Evolutionary conservation across 2,797 vertebrate species (phyloP).

Genomic region (Muscicapa comitata): DNA sequence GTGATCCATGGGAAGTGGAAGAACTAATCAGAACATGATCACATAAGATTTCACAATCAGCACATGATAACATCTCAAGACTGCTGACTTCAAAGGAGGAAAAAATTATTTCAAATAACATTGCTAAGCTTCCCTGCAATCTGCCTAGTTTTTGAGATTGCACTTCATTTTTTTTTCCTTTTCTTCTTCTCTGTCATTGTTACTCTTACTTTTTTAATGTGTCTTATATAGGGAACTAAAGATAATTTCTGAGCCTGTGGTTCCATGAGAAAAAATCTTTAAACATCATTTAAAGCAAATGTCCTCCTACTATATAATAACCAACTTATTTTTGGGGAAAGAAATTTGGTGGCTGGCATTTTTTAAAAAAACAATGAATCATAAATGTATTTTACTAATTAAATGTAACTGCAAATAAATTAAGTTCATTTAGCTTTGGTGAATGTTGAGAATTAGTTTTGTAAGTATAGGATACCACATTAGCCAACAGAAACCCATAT

Average conservation of each 20-base stretch:
- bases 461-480: not conserved
- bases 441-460: not conserved
- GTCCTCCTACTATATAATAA: not conserved
- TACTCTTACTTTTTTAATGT: not conserved
- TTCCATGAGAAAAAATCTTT: not conserved
- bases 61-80: not conserved
- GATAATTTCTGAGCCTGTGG: not conserved
- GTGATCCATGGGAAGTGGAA: not conserved
- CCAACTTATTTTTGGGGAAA: not conserved
- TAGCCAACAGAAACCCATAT: not conserved
- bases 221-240: not conserved
- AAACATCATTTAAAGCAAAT: not conserved
- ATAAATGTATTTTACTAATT: not conserved
- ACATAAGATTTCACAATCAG: not conserved
- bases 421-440: not conserved
- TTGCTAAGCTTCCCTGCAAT: not conserved
- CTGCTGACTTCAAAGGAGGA: not conserved
- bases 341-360: not conserved
- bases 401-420: not conserved
- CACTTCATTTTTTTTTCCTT: not conserved
- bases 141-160: not conserved
- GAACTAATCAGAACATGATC: constrained; percentile 1
- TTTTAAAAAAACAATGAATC: not conserved
- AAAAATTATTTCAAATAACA: not conserved
- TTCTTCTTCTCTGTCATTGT: not conserved